phyloP scores from a whole-genome alignment of 30 jellyfish, hydroid and myxozoan genomes.

The Hydra vulgaris region DNA sequence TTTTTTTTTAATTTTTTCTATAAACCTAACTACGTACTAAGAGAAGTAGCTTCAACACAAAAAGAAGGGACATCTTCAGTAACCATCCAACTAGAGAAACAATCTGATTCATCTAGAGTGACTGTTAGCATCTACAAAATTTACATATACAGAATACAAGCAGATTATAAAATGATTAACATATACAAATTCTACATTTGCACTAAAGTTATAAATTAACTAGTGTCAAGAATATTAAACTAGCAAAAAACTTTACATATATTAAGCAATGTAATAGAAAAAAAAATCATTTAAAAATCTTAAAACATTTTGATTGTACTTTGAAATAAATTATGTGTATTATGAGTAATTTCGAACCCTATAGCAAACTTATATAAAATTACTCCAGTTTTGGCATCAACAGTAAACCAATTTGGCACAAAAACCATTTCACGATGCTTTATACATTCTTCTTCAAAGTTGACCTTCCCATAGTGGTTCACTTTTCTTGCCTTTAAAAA shows the following conservation, averaged over 20 bases:
- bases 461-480: conserved; percentile 48
- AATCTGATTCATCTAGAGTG: conserved; percentile 74
- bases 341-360: not conserved
- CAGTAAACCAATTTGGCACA: conserved; percentile 86
- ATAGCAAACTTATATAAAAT: not conserved
- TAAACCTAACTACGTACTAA: too few relatives aligned
- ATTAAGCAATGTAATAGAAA: too few relatives aligned
- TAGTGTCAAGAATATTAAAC: too few relatives aligned
- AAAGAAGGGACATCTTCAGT: conserved; percentile 81
- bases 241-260: too few relatives aligned
- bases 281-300: too few relatives aligned
- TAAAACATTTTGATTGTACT: too few relatives aligned
- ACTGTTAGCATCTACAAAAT: conserved; percentile 60
- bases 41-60: conserved; percentile 42
- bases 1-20: too few relatives aligned
- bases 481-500: conserved; percentile 42
- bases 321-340: too few relatives aligned
- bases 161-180: not conserved
- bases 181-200: not conserved
- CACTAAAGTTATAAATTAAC: too few relatives aligned
- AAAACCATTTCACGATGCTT: conserved; percentile 38
- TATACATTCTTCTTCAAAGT: conserved; percentile 65
- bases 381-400: conserved; percentile 90
- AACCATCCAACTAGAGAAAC: conserved; percentile 85
- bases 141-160: not conserved